Percentiles rank a stretch among this genome's conserved stretches.
Evolutionary conservation across 2,113 vertebrate species (phyloP).

Genomic region (Megaleporinus macrocephalus): DNA sequence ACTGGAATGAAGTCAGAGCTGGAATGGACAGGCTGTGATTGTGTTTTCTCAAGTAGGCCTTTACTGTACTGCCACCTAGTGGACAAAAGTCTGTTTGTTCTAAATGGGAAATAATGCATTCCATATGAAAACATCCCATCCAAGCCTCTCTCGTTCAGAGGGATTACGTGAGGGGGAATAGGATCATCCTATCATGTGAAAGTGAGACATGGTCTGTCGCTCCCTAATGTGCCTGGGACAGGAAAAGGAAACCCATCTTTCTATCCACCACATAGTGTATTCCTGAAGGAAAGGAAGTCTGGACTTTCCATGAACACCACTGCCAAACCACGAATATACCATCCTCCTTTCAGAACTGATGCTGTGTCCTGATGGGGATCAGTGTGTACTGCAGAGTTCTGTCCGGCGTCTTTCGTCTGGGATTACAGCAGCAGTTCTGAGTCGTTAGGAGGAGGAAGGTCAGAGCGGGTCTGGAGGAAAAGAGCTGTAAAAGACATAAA

Average conservation of each 20-base stretch:
- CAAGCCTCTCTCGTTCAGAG: conserved; percentile 30
- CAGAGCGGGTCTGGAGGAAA: conserved; percentile 23
- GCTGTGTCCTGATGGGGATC: not conserved
- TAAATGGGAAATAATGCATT: conserved; percentile 57
- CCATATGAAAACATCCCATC: conserved; percentile 62
- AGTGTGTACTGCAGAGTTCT: not conserved
- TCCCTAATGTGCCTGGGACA: not conserved
- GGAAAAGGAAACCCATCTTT: not conserved
- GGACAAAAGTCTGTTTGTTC: conserved; percentile 53
- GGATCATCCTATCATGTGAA: conserved; percentile 48
- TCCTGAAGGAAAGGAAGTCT: not conserved
- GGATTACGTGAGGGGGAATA: conserved; percentile 54
- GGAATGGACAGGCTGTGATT: conserved; percentile 29
- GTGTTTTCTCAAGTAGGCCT: conserved; percentile 41
- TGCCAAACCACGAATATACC: not conserved
- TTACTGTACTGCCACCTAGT: conserved; percentile 71
- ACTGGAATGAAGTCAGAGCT: conserved; percentile 41
- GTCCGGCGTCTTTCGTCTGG: conserved; percentile 6
- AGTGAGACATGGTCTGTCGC: conserved; percentile 23
- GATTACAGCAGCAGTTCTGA: conserved; percentile 37
- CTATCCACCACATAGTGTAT: not conserved
- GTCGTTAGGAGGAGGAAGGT: conserved; percentile 54
- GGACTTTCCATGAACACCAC: not conserved
- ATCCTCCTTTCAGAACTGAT: not conserved
- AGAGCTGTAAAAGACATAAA: conserved; percentile 4